Evolutionary conservation across 2,797 vertebrate genomes (phyloP).

Genomic region (Phoebastria nigripes): DNA sequence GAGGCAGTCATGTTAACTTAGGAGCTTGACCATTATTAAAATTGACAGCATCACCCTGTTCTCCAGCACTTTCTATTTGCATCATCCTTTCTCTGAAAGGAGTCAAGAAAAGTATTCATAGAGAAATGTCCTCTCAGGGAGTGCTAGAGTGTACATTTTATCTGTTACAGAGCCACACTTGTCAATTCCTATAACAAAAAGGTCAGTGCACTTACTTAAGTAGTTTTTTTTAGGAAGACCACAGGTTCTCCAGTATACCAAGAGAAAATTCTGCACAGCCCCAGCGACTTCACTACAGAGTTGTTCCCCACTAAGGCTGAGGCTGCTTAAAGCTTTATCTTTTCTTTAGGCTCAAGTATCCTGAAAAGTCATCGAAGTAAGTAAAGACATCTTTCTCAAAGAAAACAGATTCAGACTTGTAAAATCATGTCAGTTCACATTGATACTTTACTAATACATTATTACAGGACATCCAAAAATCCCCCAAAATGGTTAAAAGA

Average conservation of each 20-base stretch:
- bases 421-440: not conserved
- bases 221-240: not conserved
- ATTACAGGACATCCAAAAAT: not conserved
- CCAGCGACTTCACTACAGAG: rapidly evolving
- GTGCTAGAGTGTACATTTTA: rapidly evolving
- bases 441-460: not conserved
- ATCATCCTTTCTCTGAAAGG: not conserved
- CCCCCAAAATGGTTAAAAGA: not conserved
- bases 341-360: not conserved
- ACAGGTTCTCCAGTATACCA: not conserved
- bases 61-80: not conserved
- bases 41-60: not conserved
- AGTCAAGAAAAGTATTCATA: not conserved
- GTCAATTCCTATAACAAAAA: not conserved
- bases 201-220: not conserved
- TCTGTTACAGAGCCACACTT: not conserved
- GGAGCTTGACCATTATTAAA: not conserved
- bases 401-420: not conserved
- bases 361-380: not conserved
- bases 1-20: not conserved
- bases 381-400: not conserved
- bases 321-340: not conserved
- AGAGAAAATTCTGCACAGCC: not conserved
- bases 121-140: not conserved
- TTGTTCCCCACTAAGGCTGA: not conserved